Evolutionary conservation across 2,888 invertebrate genomes (phyloP), one percentile per base, ranked within the genome.

Genomic region (Mythimna vitellina): DNA sequence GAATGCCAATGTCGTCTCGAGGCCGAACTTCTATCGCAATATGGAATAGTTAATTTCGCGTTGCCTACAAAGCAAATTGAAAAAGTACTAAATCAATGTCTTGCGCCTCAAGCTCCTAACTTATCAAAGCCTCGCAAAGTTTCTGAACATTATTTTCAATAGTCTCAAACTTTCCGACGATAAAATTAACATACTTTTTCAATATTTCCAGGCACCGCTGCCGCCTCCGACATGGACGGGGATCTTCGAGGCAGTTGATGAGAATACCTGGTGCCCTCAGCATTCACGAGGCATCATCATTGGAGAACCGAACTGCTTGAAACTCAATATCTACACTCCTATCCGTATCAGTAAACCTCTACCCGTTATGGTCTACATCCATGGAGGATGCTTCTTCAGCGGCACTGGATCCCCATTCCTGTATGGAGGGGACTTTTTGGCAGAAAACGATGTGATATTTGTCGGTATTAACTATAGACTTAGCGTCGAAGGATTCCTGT

Each of bases 301-400:
- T 6, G 95, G 95, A 5, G 89, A 92, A 53, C 88, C 92, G 5
- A 90, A 96, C 89, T 96, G 96, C 78, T 86, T 96, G 32, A 94
- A 93, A 51, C 89, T 96, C 1, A 93, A 95, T 82, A 86, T 96
- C 58, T 94, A 94, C 85, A 86, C 93, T 0, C 96, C 96, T 3
- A 83, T 87, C 2, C 77, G 83, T 3, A 69, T 76, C 42, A 67
- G 68, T 3, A 84, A 79, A 72, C 83, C 78, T 60, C 88, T 96
- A 0, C 97, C 97, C 0, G 97, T 97, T 0, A 97, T 97, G 97
- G 96, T 97, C 5, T 97, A 96, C 93, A 94, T 97, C 25, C 97
- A 97, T 82, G 97, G 97, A 4, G 97, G 97, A 0, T 97, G 96
- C 76, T 97, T 97, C 87, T 94, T 96, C 12, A 96, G 96, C 78